Evolutionary conservation across 2,797 vertebrate species (phyloP).

Genomic region (Sylvilagus floridanus): DNA sequence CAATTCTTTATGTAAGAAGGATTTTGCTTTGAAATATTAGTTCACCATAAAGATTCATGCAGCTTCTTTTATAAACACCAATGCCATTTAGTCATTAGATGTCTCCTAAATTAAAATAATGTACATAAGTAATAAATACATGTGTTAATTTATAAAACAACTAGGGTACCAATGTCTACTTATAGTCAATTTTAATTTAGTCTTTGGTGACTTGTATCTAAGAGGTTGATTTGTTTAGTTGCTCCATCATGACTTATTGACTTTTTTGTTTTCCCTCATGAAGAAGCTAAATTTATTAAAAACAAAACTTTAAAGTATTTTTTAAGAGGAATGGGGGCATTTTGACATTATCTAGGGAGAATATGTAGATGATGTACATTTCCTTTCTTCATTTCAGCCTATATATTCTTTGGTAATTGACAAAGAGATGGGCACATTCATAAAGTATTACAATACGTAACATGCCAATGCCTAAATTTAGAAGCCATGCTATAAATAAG

Average conservation of each 20-base stretch:
- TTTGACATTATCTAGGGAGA: background rate
- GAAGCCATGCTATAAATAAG: background rate
- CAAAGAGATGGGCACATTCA: background rate
- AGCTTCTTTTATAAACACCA: constrained; percentile 40
- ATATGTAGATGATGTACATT: background rate
- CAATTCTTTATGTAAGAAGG: constrained; percentile 38
- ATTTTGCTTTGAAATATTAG: constrained; percentile 58
- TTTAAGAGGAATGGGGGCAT: background rate
- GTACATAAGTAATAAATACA: background rate
- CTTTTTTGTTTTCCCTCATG: background rate
- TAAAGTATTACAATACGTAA: background rate
- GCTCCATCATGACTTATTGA: background rate
- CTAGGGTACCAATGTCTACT: background rate
- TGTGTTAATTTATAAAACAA: constrained; percentile 58
- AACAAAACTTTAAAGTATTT: background rate
- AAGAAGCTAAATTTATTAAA: background rate
- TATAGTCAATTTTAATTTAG: constrained; percentile 46
- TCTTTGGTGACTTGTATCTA: background rate
- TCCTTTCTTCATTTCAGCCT: background rate
- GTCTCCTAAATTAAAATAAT: background rate
- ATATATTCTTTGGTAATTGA: background rate
- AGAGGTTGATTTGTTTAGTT: constrained; percentile 28
- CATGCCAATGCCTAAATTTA: constrained; percentile 19
- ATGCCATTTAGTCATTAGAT: constrained; percentile 40
- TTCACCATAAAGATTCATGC: background rate